Base-by-base conservation (phyloP, 2,113 vertebrate species). In the Bathybates hornii region DNA sequence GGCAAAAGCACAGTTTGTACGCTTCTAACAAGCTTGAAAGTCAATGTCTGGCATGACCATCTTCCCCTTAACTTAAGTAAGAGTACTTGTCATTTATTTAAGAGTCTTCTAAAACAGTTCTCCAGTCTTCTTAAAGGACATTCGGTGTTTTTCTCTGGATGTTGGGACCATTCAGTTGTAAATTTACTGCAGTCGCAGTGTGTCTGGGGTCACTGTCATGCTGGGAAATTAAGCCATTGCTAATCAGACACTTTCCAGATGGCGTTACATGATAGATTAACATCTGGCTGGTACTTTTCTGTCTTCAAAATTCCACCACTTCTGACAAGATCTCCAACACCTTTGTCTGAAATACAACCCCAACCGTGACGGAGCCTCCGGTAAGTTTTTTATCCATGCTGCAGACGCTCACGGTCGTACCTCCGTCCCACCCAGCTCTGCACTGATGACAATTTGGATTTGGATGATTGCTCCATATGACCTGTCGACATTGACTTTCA, bases 321-420 rank as follows among this genome's bases (percentile, higher is more conserved):
- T 57, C 54, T 57, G 12, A 57, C 19, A 38, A 13, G 34, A 38
- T 38, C 34, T 1, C 61, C 6, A 38, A n/a, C 2, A 36, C 4
- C 57, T 16, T 16, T 5, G 57, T 14, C 57, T 59, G 57, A 32
- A 61, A 32, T 2, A 9, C 27, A 61, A 5, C 14, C 17, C 32
- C 9, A n/a, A 7, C 32, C 2, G 0, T 12, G 61, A 3, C 9
- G 1, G 53, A 66, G 61, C 9, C 17, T n/a, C 59, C 17, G 1
- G 34, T 36, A 9, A n/a, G 14, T 19, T 7, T 52, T 52, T 52
- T 63, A 63, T 10, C 9, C 29, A 34, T 3, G 14, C 59, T 11
- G 9, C 17, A 63, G 29, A 61, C 9, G 13, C 29, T 61, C 57
- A 19, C 1, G 2, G 16, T 3, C 9, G 57, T 4, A 61, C 1